Evolutionary conservation across 2,888 invertebrate genomes (phyloP).

Genomic region (Magallana nippona): DNA sequence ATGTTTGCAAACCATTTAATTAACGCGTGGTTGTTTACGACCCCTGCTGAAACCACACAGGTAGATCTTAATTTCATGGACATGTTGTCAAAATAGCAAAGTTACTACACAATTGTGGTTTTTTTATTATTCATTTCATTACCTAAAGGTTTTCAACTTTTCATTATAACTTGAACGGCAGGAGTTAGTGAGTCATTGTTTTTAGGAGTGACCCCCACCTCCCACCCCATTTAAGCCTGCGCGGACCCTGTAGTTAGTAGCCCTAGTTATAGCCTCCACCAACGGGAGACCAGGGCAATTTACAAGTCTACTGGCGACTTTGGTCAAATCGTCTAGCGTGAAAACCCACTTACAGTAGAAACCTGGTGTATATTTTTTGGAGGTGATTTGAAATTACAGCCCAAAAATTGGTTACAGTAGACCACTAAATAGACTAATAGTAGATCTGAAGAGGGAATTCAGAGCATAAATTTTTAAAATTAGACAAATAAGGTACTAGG

Average conservation of each 20-base stretch:
- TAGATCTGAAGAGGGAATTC: too few relatives aligned
- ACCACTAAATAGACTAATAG: too few relatives aligned
- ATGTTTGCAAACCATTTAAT: constrained; percentile 6
- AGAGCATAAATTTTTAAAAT: too few relatives aligned
- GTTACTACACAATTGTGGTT: background rate
- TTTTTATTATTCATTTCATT: too few relatives aligned
- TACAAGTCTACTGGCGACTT: background rate
- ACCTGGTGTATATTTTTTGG: too few relatives aligned
- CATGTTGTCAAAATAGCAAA: background rate
- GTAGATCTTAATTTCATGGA: constrained; percentile 1
- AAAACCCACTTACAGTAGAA: background rate
- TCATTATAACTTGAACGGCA: background rate
- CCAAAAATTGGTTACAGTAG: too few relatives aligned
- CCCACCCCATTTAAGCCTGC: background rate
- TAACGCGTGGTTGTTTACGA: background rate
- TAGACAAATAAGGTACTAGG: too few relatives aligned
- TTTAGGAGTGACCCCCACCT: constrained; percentile 4
- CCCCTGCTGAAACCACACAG: constrained; percentile 8
- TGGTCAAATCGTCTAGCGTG: constrained; percentile 12
- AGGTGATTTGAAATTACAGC: too few relatives aligned
- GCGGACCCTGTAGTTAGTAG: too few relatives aligned
- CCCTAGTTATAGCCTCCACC: too few relatives aligned
- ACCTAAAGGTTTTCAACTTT: background rate
- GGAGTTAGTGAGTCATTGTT: constrained; percentile 17
- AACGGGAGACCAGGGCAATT: too few relatives aligned